Conservation (phyloP, 2,113 vertebrate genomes). For the Antechinus stuartii region DNA sequence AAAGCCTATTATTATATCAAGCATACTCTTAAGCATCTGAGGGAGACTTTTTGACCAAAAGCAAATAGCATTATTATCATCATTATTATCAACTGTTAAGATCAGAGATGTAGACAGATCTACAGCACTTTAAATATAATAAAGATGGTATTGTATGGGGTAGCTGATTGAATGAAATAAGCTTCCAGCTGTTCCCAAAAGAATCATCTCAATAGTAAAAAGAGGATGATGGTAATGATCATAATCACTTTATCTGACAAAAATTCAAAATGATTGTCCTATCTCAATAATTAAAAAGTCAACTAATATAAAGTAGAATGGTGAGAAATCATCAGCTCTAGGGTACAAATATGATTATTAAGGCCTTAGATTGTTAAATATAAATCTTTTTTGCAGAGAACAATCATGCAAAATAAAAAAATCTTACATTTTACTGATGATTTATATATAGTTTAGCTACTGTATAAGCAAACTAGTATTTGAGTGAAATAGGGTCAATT, state of each 20-base stretch:
- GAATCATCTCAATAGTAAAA: not conserved
- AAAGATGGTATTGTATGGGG: not conserved
- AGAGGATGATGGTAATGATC: not conserved
- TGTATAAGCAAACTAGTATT: conserved; percentile 14
- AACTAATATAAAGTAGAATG: conserved; percentile 23
- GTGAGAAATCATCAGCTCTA: not conserved
- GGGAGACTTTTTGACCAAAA: not conserved
- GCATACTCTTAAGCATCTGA: not conserved
- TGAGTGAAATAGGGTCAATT: conserved; percentile 13
- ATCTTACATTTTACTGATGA: not conserved
- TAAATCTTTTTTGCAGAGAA: conserved; percentile 32
- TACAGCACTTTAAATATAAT: not conserved
- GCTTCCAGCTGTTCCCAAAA: not conserved
- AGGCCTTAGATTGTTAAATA: conserved; percentile 21
- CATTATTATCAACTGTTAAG: not conserved
- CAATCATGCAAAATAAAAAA: conserved; percentile 22
- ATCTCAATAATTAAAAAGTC: not conserved
- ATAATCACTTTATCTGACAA: not conserved
- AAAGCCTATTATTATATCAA: not conserved
- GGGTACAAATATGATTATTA: not conserved
- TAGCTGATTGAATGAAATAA: not conserved
- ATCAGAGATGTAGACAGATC: not conserved
- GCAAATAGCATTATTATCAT: not conserved
- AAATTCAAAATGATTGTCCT: conserved; percentile 33
- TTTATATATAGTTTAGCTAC: not conserved